phyloP scores from a whole-genome alignment of 2,113 vertebrate genomes.

The Hucho hucho region DNA sequence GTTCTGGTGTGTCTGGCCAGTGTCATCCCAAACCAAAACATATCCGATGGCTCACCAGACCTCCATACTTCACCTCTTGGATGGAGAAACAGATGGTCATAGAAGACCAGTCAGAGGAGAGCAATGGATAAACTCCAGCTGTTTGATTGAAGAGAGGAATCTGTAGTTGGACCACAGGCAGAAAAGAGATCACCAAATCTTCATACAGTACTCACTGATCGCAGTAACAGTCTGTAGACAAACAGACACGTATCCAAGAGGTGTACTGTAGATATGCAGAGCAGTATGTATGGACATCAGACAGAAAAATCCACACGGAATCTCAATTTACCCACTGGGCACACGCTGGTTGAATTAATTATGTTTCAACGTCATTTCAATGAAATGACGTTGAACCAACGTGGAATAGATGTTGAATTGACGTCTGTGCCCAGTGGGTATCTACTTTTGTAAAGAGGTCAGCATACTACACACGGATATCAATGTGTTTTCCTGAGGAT shows the following conservation, averaged over 20 bases:
- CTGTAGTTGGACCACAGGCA: slow-evolving; percentile 15
- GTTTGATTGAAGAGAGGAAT: slow-evolving; percentile 24
- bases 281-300: background rate
- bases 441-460: background rate
- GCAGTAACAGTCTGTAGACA: slow-evolving; percentile 33
- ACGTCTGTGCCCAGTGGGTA: no score
- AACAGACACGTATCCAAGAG: slow-evolving; percentile 2
- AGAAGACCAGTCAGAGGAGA: slow-evolving; percentile 13
- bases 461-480: slow-evolving; percentile 7
- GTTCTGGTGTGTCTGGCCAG: slow-evolving; percentile 31
- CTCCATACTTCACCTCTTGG: slow-evolving; percentile 2
- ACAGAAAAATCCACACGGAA: background rate
- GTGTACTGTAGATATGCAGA: slow-evolving; percentile 16
- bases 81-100: slow-evolving; percentile 47
- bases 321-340: no score
- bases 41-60: slow-evolving; percentile 31
- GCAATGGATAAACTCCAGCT: slow-evolving; percentile 38
- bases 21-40: slow-evolving; percentile 52
- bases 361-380: no score
- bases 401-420: no score
- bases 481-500: slow-evolving; percentile 23
- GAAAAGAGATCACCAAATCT: slow-evolving; percentile 23
- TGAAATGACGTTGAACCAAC: no score
- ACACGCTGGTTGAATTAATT: no score
- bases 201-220: slow-evolving; percentile 26